Conservation (phyloP, 35 echinoderm and acorn worm species). For the Strongylocentrotus purpuratus region DNA sequence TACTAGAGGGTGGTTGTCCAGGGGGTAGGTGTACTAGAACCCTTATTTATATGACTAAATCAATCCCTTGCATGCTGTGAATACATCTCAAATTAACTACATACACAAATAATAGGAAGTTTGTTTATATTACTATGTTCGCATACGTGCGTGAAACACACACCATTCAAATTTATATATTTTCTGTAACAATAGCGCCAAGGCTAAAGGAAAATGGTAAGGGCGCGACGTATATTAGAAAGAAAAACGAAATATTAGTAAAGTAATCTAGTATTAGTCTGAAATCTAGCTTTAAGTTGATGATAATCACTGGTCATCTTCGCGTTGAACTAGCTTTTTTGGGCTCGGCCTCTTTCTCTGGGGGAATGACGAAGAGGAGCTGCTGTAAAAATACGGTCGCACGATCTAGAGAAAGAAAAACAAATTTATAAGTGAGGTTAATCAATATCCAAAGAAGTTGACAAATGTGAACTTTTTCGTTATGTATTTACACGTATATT, state of each 20-base stretch:
- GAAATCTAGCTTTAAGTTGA: background rate
- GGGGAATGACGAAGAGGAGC: conserved; percentile 19
- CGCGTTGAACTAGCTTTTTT: background rate
- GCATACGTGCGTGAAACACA: no score
- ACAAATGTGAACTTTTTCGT: background rate
- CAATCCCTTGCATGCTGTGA: no score
- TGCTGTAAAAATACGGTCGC: conserved; percentile 39
- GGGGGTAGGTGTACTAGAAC: no score
- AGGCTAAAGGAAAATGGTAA: background rate
- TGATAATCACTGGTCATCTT: background rate
- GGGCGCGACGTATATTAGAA: background rate
- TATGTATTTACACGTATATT: background rate
- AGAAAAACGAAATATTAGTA: background rate
- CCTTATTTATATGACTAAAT: no score
- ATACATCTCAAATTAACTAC: no score
- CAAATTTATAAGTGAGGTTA: background rate
- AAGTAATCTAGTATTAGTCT: background rate
- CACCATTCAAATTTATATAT: background rate
- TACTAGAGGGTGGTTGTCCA: no score
- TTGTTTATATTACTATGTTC: no score
- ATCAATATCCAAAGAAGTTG: background rate
- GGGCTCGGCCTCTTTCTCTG: background rate
- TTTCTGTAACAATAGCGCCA: background rate
- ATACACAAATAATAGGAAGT: no score
- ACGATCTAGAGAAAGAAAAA: background rate